Base-by-base conservation (phyloP, 2,797 vertebrate genomes). In the Danio aesculapii region DNA sequence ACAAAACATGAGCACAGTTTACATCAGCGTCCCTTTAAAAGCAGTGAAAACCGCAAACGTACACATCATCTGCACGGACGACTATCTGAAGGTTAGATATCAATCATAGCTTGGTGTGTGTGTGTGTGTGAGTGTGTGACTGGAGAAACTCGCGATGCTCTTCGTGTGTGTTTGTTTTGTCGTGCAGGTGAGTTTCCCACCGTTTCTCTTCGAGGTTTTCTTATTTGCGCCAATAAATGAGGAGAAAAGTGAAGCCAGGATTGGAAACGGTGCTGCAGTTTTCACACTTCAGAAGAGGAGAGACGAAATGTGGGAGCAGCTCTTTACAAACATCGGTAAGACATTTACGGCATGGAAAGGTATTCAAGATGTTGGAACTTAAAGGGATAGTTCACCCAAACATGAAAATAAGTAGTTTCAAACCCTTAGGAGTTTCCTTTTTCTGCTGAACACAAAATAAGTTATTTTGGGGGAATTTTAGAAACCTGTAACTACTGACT, bases 121-220 rank as follows among this genome's bases (percentile, higher is more conserved):
- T 44, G 21, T 3, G 30, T 30, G 30, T 3, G 30, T 30, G 30
- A 1, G 30, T 30, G 30, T 30, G 30, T 30, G 30, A 10, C 11
- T 4, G 46, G 44, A 19, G 57, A 30, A 46, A 13, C 21, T 10
- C 46, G 12, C 14, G n/a, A 21, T 3, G 41, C 46, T 50, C 16
- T 39, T 63, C 46, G 1, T 66, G 43, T 46, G 16, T 77, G 47
- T 0, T 41, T 53, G 59, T 6, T 3, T 12, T 11, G 39, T 69
- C 19, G 61, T 75, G 12, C 82, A 99, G 98, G 95, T 98, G 19
- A 95, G 94, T 92, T 93, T 92, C 30, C 94, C 96, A 6, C 98
- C 98, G 0, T 97, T 95, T 86, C 88, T 99, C n/a, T 97, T 98
- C 72, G 98, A 99, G 84, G 93, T 91, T 0, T 90, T 99, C 90